Evolutionary conservation across 2,888 invertebrate species (phyloP).

Genomic region (Tetanocera ferruginea): DNA sequence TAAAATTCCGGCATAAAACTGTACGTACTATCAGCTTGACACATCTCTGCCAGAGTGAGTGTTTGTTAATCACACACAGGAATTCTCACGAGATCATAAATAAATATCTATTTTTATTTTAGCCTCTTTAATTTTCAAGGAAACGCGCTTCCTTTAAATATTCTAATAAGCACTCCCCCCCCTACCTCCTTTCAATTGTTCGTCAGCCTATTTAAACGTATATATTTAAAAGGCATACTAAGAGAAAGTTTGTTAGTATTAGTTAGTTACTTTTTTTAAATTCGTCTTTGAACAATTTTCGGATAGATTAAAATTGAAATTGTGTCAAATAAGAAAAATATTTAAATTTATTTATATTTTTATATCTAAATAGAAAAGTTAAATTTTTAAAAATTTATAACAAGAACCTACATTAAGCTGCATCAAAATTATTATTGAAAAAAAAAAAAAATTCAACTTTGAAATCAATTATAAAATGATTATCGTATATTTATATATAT

Average conservation of each 20-base stretch:
- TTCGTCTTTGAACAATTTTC: slow-evolving; percentile 1
- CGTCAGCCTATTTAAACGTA: not conserved
- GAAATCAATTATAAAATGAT: not conserved
- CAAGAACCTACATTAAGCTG: not conserved
- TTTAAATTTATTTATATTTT: slow-evolving; percentile 4
- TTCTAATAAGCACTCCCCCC: not conserved
- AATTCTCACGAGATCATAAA: not conserved
- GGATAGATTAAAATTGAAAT: slow-evolving; percentile 11
- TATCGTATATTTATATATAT: slow-evolving; percentile 11
- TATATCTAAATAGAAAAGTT: slow-evolving; percentile 30
- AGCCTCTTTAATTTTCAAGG: no score
- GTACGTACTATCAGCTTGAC: not conserved
- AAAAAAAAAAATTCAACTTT: slow-evolving; percentile 1
- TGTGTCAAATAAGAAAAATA: slow-evolving; percentile 8
- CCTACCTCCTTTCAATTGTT: not conserved
- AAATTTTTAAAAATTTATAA: not conserved
- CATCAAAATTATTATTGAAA: not conserved
- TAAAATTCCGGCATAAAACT: no score
- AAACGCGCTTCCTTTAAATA: no score
- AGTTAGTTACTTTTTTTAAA: slow-evolving; percentile 37
- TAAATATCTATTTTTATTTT: not conserved
- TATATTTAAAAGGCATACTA: not conserved
- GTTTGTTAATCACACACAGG: not conserved
- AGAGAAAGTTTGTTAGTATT: slow-evolving; percentile 2
- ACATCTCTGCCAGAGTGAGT: not conserved